Base-by-base conservation (phyloP, 1,140 invertebrate species). In the Artemia franciscana region DNA sequence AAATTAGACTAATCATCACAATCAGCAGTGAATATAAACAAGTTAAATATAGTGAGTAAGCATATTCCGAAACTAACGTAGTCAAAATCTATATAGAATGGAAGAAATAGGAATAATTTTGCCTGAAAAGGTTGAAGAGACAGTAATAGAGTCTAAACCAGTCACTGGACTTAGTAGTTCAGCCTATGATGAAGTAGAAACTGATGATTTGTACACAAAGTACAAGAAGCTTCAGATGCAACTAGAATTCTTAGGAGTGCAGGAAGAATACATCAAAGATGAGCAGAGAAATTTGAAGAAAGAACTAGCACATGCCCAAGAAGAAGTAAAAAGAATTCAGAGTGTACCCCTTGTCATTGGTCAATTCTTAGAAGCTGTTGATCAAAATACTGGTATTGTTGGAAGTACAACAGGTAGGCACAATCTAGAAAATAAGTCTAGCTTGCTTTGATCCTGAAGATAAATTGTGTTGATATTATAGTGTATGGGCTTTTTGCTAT, bases 231-330 rank as follows among this genome's bases (percentile, higher is more conserved):
- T 97, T 2, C 88, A 95, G 76, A 80, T 86, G 66, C 91, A 94
- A 73, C 73, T 97, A 18, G 91, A 96, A 73, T 96, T 96, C 74
- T 76, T 97, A 3, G 85, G 93, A 73, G 93, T 97, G 15, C 93
- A 96, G 78, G 93, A 97, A 76, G 91, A 95, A 69, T 97, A 97
- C 70, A 94, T 97, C 58, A 97, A 97, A 76, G 90, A 96, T 82
- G 93, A 97, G 73, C 92, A 94, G 71, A 83, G 91, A 58, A 97
- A 97, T 75, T 76, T 97, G 28, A 96, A 97, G 70, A 97, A 97
- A 68, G 93, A 97, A 74, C 93, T 95, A 71, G 75, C 96, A 2
- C 92, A 98, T 77, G 93, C 93, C 27, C 92, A 98, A 74, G 92
- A 97, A 75, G 92, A 90, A 78, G 91, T 97, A 0, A 97, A 97